Conservation (phyloP, 2,113 vertebrate species). For the Centropristis striata region DNA sequence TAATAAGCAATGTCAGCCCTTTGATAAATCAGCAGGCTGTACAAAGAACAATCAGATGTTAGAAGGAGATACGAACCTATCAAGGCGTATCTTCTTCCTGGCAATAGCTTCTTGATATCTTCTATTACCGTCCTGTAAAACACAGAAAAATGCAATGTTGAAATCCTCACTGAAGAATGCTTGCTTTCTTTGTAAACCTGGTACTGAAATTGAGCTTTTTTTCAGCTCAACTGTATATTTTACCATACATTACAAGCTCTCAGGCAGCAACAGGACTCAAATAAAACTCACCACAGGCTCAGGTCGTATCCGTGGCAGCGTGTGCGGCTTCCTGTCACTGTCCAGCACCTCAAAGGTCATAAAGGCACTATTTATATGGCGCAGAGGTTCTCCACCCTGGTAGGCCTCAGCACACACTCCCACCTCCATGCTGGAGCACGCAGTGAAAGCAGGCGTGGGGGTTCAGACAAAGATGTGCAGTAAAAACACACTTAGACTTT, state of each 20-base stretch:
- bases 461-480: slow-evolving; percentile 19
- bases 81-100: slow-evolving; percentile 94
- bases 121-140: slow-evolving; percentile 91
- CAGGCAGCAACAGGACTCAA: neutral
- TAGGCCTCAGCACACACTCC: slow-evolving; percentile 96
- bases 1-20: neutral
- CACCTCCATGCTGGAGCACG: slow-evolving; percentile 94
- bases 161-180: neutral
- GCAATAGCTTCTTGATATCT: slow-evolving; percentile 94
- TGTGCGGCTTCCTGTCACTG: slow-evolving; percentile 84
- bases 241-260: neutral
- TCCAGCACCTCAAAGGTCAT: slow-evolving; percentile 96
- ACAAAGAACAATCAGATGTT: neutral
- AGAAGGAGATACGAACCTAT: slow-evolving; percentile 83
- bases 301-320: slow-evolving; percentile 89
- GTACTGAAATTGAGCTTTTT: neutral
- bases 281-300: slow-evolving; percentile 88
- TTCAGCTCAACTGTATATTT: neutral
- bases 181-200: neutral
- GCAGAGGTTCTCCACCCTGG: slow-evolving; percentile 84
- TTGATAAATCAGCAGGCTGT: neutral
- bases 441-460: slow-evolving; percentile 75
- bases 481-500: neutral
- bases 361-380: slow-evolving; percentile 98
- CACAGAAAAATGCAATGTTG: neutral